These are phyloP conservation scores for Parnassius glacialis DNA, from an alignment of 2,888 invertebrate genomes.

Conservation along the genomic window DNA sequence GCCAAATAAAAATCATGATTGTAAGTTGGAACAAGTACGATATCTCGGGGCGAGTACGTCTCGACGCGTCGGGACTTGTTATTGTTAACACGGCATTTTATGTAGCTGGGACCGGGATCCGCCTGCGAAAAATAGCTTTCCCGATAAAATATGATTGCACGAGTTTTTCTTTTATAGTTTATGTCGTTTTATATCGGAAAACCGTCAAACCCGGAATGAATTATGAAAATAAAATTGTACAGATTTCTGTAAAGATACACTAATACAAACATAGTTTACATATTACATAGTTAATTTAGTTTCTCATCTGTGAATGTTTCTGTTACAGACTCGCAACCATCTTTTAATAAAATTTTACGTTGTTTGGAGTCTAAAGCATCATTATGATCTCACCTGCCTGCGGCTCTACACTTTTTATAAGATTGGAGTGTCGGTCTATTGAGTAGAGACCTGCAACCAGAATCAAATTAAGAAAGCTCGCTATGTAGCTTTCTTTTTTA, in stretches of 20 bases:
- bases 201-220: constrained; percentile 4
- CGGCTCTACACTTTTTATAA: too few species aligned
- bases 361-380: too few species aligned
- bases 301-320: too few species aligned
- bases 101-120: constrained; percentile 50
- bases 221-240: constrained; percentile 4
- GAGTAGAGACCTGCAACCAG: too few species aligned
- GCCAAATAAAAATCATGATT: constrained; percentile 26
- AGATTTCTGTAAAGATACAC: too few species aligned
- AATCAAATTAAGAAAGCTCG: too few species aligned
- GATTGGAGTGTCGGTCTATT: too few species aligned
- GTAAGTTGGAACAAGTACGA: constrained; percentile 23
- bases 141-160: constrained; percentile 75
- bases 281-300: neutral
- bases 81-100: constrained; percentile 62
- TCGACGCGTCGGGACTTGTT: constrained; percentile 37
- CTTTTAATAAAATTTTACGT: too few species aligned
- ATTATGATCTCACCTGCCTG: too few species aligned
- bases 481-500: too few species aligned
- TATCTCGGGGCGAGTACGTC: constrained; percentile 18
- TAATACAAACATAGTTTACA: too few species aligned
- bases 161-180: constrained; percentile 62
- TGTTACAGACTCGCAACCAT: too few species aligned
- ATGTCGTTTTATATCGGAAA: constrained; percentile 28
- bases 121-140: constrained; percentile 57